Conservation (phyloP, 2,113 vertebrate genomes). For the Irena cyanogastra region DNA sequence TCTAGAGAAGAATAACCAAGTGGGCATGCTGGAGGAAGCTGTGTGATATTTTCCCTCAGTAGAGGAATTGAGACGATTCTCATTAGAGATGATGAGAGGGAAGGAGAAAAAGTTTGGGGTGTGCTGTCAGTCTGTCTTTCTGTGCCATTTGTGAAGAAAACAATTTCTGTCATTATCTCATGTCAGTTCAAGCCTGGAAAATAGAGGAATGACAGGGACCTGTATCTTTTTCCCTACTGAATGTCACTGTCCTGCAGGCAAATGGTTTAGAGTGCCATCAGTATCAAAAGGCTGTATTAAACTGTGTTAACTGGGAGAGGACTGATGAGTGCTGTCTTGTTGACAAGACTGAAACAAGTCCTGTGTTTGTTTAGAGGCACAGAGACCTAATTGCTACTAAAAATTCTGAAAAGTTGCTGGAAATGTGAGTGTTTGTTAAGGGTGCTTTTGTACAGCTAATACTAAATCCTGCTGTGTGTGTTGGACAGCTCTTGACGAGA, state of each 20-base stretch:
- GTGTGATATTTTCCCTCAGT: neutral
- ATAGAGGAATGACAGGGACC: neutral
- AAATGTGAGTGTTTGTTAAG: neutral
- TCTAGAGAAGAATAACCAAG: neutral
- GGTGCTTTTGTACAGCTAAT: neutral
- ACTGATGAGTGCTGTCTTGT: neutral
- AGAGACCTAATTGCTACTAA: neutral
- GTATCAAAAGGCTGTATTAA: neutral
- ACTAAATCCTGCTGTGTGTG: neutral
- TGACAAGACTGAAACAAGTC: neutral
- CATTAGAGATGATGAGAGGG: neutral
- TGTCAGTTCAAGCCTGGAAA: neutral
- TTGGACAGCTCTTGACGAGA: neutral
- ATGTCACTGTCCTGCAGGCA: neutral
- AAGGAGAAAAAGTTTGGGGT: neutral
- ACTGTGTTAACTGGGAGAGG: neutral
- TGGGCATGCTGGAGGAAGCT: neutral
- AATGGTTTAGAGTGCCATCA: neutral
- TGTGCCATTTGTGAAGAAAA: neutral
- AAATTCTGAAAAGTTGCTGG: neutral
- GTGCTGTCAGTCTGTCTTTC: neutral
- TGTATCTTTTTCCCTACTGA: neutral
- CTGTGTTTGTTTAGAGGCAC: neutral
- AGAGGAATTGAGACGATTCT: neutral
- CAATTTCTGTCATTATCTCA: neutral